Percentiles rank a stretch among this genome's conserved stretches.
Conservation (phyloP, 2,888 invertebrate species). For the Nasonovia ribisnigri region DNA sequence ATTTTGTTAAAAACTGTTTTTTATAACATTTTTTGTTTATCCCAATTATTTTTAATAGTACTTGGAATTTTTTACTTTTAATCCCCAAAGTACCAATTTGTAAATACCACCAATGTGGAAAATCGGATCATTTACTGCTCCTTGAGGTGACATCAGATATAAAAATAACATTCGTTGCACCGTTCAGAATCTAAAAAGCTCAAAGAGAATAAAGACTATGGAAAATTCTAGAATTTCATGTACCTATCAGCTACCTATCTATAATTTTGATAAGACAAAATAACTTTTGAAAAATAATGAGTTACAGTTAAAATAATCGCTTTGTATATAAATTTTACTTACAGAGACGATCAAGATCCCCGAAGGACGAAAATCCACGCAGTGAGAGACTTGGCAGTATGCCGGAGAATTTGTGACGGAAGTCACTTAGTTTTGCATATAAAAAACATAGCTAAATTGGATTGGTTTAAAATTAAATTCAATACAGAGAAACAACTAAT, state of each 20-base stretch:
- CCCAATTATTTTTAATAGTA: neutral
- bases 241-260: too few species aligned
- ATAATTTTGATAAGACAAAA: neutral
- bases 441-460: constrained; percentile 59
- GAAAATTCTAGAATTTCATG: neutral
- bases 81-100: neutral
- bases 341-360: constrained; percentile 60
- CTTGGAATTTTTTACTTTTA: neutral
- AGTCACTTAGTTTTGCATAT: constrained; percentile 55
- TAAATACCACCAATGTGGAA: neutral
- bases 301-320: neutral
- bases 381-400: constrained; percentile 51
- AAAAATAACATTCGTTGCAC: neutral
- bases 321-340: neutral
- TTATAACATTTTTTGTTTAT: neutral
- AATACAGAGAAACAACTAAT: constrained; percentile 52
- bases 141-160: neutral
- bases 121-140: neutral
- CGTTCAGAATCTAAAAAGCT: neutral
- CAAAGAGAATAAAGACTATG: neutral
- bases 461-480: constrained; percentile 59
- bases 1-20: neutral
- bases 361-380: constrained; percentile 58
- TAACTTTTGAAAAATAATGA: neutral
- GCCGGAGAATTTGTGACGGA: constrained; percentile 55